phyloP scores from a whole-genome alignment of 2,113 vertebrate species.

The Centropus bengalensis region DNA sequence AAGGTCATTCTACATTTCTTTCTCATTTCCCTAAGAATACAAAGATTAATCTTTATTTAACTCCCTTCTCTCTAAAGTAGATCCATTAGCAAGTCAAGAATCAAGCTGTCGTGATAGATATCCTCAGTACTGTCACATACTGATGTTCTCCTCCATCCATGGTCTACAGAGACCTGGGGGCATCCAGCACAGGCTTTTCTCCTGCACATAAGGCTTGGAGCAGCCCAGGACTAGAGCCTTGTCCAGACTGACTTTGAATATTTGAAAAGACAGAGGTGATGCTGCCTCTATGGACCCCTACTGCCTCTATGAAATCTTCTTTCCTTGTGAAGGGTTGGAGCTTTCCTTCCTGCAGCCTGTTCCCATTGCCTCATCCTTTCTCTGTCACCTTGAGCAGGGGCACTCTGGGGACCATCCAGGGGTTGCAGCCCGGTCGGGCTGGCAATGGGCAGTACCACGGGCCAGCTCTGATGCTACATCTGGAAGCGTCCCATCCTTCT shows the following conservation, averaged over 20 bases:
- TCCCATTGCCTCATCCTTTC: not conserved
- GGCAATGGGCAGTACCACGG: not conserved
- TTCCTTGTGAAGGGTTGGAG: not conserved
- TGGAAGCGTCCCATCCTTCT: not conserved
- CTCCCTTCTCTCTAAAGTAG: not conserved
- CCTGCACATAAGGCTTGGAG: not conserved
- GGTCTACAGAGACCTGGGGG: not conserved
- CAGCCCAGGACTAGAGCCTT: not conserved
- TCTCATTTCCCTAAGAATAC: slow-evolving; percentile 48
- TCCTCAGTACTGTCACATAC: not conserved
- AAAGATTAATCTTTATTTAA: slow-evolving; percentile 45
- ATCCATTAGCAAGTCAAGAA: slow-evolving; percentile 10
- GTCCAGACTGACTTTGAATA: not conserved
- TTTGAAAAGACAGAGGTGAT: not conserved
- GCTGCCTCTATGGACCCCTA: not conserved
- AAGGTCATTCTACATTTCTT: slow-evolving; percentile 5
- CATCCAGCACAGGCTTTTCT: not conserved
- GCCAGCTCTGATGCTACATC: rapidly evolving
- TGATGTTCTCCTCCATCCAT: not conserved
- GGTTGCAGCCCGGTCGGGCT: rapidly evolving
- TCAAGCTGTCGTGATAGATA: not conserved
- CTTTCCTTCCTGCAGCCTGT: not conserved
- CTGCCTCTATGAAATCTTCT: not conserved
- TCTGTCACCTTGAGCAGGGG: not conserved
- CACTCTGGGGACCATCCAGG: not conserved